Evolutionary conservation across 2,113 vertebrate genomes (phyloP).

Genomic region (Crotalus helleri): DNA sequence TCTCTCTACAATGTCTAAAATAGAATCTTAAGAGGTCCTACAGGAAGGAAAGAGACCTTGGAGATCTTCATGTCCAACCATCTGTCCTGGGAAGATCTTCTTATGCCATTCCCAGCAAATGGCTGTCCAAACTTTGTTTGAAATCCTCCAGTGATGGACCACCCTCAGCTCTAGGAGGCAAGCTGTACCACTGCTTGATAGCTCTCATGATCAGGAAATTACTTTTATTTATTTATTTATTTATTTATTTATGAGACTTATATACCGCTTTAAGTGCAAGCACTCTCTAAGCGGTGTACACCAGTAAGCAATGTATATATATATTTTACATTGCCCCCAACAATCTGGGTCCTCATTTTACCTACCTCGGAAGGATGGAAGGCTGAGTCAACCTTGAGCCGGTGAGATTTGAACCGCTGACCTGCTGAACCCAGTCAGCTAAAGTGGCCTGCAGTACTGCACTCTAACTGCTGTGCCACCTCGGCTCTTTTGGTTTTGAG

Average conservation of each 20-base stretch:
- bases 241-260: too few species aligned
- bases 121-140: neutral
- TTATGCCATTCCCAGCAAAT: neutral
- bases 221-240: neutral
- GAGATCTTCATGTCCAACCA: neutral
- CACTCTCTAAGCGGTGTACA: too few species aligned
- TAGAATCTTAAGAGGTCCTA: neutral
- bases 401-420: too few species aligned
- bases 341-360: too few species aligned
- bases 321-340: too few species aligned
- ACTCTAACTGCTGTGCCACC: too few species aligned
- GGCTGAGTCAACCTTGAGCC: too few species aligned
- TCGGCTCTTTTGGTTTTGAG: neutral
- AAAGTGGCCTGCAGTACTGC: too few species aligned
- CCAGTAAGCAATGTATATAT: too few species aligned
- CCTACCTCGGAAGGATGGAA: too few species aligned
- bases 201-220: neutral
- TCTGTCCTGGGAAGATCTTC: neutral
- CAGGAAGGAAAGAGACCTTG: neutral
- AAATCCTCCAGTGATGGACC: neutral
- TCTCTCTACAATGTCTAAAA: neutral
- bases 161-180: neutral
- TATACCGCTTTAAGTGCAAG: too few species aligned
- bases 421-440: too few species aligned
- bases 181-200: neutral